phyloP scores from a whole-genome alignment of 1,140 invertebrate genomes.

The Wasmannia auropunctata region DNA sequence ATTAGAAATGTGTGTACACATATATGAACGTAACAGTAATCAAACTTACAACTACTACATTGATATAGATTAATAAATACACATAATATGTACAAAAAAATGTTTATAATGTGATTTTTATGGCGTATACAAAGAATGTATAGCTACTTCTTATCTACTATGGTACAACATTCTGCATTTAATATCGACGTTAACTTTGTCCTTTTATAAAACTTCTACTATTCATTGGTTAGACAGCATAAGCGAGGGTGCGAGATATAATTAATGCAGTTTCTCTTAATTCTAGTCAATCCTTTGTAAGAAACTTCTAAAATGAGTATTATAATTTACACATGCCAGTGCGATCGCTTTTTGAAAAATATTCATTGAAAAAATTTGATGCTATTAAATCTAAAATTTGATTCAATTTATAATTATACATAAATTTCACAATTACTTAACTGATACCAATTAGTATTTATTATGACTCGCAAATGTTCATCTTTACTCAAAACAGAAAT shows the following conservation, averaged over 20 bases:
- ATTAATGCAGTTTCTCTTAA: neutral
- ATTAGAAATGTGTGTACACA: conserved; percentile 38
- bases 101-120: neutral
- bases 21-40: conserved; percentile 59
- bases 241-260: neutral
- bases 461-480: neutral
- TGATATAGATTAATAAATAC: conserved; percentile 75
- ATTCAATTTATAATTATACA: neutral
- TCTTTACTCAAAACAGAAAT: neutral
- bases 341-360: neutral
- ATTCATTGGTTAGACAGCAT: neutral
- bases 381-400: neutral
- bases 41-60: conserved; percentile 44
- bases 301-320: neutral
- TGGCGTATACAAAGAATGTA: neutral
- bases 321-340: neutral
- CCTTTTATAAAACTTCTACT: neutral
- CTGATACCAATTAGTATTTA: neutral
- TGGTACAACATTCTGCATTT: neutral
- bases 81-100: conserved; percentile 77
- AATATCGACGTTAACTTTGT: neutral
- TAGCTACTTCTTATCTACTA: conserved; percentile 9
- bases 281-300: neutral
- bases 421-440: neutral
- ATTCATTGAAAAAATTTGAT: conserved; percentile 8